Base-by-base conservation (phyloP, 2,113 vertebrate genomes). In the Spea multiplicata region DNA sequence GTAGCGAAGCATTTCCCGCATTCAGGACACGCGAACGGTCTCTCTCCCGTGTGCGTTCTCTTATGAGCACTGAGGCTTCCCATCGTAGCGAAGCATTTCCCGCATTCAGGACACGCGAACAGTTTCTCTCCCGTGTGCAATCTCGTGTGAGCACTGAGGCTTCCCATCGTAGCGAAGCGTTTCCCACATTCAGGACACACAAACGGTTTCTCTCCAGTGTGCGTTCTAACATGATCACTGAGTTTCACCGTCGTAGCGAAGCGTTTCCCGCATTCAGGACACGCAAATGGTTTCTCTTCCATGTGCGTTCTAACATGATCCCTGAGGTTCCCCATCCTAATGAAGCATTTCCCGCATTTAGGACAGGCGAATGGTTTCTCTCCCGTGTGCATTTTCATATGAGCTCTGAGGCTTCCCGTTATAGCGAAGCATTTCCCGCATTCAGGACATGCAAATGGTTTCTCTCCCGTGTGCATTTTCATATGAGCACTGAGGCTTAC, bases 401-500 rank as follows among this genome's bases (percentile, higher is more conserved):
- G 70, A 13, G 12, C 30, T 3, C 17, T 52, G 3, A 72, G 70
- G 44, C 44, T 9, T 8, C 9, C 5, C 13, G 44, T 72, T 1
- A 8, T 8, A 9, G 17, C n/a, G 14, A 72, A 72, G 4, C 30
- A 30, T 45, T 52, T 57, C 50, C 16, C 17, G 7, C 70, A 72
- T 8, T 53, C 17, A 14, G 5, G 59, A 79, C 89, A 90, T 0
- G 80, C 75, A 79, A 86, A 88, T 6, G 89, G 86, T 53, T 88
- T 88, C 62, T 88, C 86, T 64, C 86, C 91, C 52, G 84, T 91
- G 47, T 92, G 91, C 83, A 90, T 93, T 81, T 87, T 88, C 85
- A 92, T 91, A 72, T 96, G 95, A 81, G 92, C 93, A 70, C 91
- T 91, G 13, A 95, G 86, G 71, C 93, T 95, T 84, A 94, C 91